A percentile compares a stretch with the other conserved stretches of the same genome.
Conservation (phyloP, 2,797 vertebrate genomes). For the Craterocephalus amniculus region DNA sequence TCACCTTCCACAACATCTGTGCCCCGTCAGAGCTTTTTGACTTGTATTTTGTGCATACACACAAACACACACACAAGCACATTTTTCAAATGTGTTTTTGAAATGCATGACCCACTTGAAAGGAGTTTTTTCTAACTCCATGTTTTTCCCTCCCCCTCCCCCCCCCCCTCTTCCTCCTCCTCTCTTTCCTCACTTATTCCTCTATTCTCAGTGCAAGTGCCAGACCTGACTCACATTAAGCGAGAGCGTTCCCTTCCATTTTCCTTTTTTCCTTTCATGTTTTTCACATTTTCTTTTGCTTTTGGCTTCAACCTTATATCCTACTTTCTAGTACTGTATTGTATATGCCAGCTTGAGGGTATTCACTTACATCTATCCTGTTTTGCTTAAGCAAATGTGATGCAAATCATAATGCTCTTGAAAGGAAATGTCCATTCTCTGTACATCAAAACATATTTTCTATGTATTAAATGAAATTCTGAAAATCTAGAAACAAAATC, state of each 20-base stretch:
- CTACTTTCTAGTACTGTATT: neutral
- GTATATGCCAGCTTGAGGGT: neutral
- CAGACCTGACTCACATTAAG: slow-evolving; percentile 11
- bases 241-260: slow-evolving; percentile 9
- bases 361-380: neutral
- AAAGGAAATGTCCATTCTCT: slow-evolving; percentile 7
- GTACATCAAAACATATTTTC: neutral
- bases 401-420: neutral
- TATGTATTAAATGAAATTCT: slow-evolving; percentile 2
- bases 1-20: slow-evolving; percentile 49
- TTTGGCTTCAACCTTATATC: neutral
- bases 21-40: slow-evolving; percentile 43
- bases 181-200: slow-evolving; percentile 3
- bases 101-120: slow-evolving; percentile 57
- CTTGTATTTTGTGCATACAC: slow-evolving; percentile 17
- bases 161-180: slow-evolving; percentile 17
- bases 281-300: neutral
- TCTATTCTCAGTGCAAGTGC: slow-evolving; percentile 14
- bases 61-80: slow-evolving; percentile 6
- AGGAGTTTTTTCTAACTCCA: slow-evolving; percentile 31
- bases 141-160: slow-evolving; percentile 1
- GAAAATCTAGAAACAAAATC: slow-evolving; percentile 17
- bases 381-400: neutral
- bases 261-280: slow-evolving; percentile 7
- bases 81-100: slow-evolving; percentile 5